Evolutionary conservation across 2,888 invertebrate genomes (phyloP), one percentile per base, ranked within the genome.

Genomic region (Antheraea assamensis): DNA sequence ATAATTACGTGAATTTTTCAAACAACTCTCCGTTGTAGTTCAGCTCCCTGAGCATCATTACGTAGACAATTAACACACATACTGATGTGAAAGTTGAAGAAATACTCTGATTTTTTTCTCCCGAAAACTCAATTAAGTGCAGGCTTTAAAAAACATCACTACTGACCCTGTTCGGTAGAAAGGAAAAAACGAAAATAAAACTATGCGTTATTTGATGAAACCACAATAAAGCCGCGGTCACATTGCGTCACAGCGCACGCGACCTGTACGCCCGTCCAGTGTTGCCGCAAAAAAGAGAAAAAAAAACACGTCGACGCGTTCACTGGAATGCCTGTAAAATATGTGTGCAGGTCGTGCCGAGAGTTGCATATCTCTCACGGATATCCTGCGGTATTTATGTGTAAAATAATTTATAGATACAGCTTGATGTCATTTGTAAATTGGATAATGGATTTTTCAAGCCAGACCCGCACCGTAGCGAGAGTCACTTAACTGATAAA

Each of bases 261-360:
- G 80, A 78, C 76, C 78, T 68, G 66, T 68, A 68, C 68, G n/a
- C n/a, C 35, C 68, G 68, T 68, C 35, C 68, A 83, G 84, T 84
- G 82, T 82, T 78, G 77, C 78, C 76, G 79, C 77, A 81, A 80
- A 82, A 80, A 81, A 49, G 35, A 0, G 35, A 21, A 87, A 89
- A 88, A 86, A 87, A 89, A 88, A 86, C 83, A 85, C 87, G 88
- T 83, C 85, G 86, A 90, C 90, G 83, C 85, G 88, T 85, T 82
- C 83, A 66, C 80, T 81, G 79, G 80, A 82, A 84, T 83, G 79
- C 83, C 80, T 79, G 86, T 92, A 85, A 92, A 86, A 88, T 91
- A 91, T 89, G 83, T 87, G 85, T 86, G 81, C 58, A 66, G 30
- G 64, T 27, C 30, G 31, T 66, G 68, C 68, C 68, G 68, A 64